Evolutionary conservation across 2,888 invertebrate genomes (phyloP).

Genomic region (Gastracanthus pulcherrimus): DNA sequence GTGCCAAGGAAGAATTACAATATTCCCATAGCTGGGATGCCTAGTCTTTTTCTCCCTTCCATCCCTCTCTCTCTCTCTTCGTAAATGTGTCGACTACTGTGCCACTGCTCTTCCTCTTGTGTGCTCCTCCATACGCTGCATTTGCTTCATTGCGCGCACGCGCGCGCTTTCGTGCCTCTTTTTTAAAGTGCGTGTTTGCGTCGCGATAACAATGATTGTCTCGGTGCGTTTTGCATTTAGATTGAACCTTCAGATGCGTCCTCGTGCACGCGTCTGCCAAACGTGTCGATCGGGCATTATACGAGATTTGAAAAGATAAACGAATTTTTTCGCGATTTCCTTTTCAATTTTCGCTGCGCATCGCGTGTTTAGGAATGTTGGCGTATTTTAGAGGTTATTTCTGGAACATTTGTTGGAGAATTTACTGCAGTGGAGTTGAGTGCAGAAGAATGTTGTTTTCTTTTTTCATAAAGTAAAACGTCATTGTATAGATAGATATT

Average conservation of each 20-base stretch:
- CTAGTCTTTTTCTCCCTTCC: neutral
- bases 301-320: slow-evolving; percentile 21
- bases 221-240: slow-evolving; percentile 43
- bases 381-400: too few species aligned
- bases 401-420: too few species aligned
- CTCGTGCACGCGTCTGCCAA: neutral
- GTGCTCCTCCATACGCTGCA: neutral
- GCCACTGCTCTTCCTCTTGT: too few species aligned
- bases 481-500: too few species aligned
- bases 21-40: slow-evolving; percentile 35
- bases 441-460: too few species aligned
- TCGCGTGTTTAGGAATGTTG: too few species aligned
- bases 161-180: neutral
- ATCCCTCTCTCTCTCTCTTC: neutral
- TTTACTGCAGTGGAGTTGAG: too few species aligned
- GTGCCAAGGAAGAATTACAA: slow-evolving; percentile 43
- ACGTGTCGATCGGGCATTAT: slow-evolving; percentile 9
- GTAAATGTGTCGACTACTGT: neutral
- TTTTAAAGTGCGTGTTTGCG: slow-evolving; percentile 10
- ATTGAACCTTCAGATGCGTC: slow-evolving; percentile 28
- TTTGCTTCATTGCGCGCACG: neutral
- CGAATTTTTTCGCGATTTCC: neutral
- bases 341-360: neutral
- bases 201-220: slow-evolving; percentile 32
- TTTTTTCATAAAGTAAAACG: too few species aligned